Evolutionary conservation across 2,888 invertebrate species (phyloP), one percentile per base, ranked within the genome.

Genomic region (Leptinotarsa haldemani): DNA sequence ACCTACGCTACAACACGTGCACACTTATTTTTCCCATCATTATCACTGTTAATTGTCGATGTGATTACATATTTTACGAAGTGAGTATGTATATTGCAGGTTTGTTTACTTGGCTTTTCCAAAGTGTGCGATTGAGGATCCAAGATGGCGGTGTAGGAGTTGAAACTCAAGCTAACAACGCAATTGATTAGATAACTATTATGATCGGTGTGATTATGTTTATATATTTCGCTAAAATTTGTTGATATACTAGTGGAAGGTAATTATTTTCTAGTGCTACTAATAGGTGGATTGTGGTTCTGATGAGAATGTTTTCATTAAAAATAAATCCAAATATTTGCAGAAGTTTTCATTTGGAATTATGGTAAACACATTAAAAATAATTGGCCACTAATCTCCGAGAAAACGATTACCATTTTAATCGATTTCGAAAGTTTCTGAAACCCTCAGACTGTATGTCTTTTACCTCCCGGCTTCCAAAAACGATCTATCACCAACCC

Each of bases 131-230:
- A 12, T n/a, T 40, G 40, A 61, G 16, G 25, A 61, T 61, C 25
- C 40, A 61, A 61, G 61, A 40, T 61, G 61, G 61, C 30, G 30
- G 61, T 12, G 3, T 20, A 4, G 12, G 16, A 22, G 58, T n/a
- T 9, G 61, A 18, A 30, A 61, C 4, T 40, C 16, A 4, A 61
- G 30, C 40, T 61, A 61, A 30, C n/a, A 61, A n/a, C n/a, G n/a
- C 7, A 5, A 30, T 40, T 61, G 61, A 40, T 61, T 61, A 40
- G 61, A 61, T 61, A 61, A 61, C 9, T 40, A 50, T 50, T 22
- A 56, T 15, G 56, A 22, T 20, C 56, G 16, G 22, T 20, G 22
- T 22, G 25, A 56, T 56, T 56, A 22, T 56, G 56, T 22, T 13
- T 0, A 13, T 56, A 12, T 4, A 15, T 22, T 56, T 15, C 22